phyloP scores from a whole-genome alignment of 1,140 invertebrate species.

The Amyelois transitella region DNA sequence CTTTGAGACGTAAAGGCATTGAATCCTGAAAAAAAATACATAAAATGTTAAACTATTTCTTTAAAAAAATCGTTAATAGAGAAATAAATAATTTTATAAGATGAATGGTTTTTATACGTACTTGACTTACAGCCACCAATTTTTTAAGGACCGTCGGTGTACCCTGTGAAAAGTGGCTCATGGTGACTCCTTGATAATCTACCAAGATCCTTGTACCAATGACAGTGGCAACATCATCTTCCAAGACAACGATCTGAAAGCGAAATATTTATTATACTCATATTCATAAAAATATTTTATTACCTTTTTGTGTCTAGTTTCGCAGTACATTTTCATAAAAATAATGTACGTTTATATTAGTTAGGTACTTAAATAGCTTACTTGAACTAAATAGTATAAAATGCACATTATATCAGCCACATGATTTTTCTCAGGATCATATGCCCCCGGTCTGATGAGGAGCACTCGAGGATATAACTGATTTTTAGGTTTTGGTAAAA shows the following conservation, averaged over 20 bases:
- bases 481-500: conserved; percentile 43
- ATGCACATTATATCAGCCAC: conserved; percentile 57
- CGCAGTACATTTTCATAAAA: too few relatives aligned
- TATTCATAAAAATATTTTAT: too few relatives aligned
- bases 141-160: conserved; percentile 72
- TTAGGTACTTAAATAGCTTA: conserved; percentile 10
- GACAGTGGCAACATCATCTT: conserved; percentile 53
- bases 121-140: conserved; percentile 69
- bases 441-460: conserved; percentile 42
- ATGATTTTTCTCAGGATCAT: conserved; percentile 36
- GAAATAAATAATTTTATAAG: not conserved
- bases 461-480: conserved; percentile 39
- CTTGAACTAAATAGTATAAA: conserved; percentile 61
- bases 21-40: conserved; percentile 46
- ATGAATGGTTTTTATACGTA: conserved; percentile 17
- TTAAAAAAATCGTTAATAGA: not conserved
- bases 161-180: conserved; percentile 66
- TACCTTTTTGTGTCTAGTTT: not conserved
- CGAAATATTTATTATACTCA: too few relatives aligned
- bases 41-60: not conserved
- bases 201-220: conserved; percentile 57
- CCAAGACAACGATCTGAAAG: conserved; percentile 51
- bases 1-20: conserved; percentile 58
- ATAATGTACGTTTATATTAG: too few relatives aligned
- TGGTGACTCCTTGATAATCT: conserved; percentile 48